Conservation (phyloP, 2,113 vertebrate species). For the Macrotus californicus region DNA sequence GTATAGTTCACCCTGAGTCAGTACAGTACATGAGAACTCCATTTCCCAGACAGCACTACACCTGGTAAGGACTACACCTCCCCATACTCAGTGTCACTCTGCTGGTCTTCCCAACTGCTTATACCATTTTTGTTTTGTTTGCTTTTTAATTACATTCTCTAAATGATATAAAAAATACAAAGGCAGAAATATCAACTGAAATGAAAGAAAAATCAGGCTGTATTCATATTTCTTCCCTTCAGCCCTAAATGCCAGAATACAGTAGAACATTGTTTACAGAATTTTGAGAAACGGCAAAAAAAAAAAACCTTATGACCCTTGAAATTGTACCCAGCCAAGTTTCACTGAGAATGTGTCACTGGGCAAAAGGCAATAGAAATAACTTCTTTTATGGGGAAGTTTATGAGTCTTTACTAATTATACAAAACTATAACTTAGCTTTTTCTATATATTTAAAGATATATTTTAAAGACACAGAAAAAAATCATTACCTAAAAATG, state of each 20-base stretch:
- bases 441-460: not conserved
- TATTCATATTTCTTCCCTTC: not conserved
- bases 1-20: not conserved
- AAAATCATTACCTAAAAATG: not conserved
- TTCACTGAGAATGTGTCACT: slow-evolving; percentile 18
- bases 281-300: not conserved
- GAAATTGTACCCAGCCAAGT: not conserved
- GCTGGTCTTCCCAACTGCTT: not conserved
- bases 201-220: not conserved
- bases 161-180: not conserved
- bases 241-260: not conserved
- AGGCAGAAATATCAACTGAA: not conserved
- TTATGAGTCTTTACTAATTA: slow-evolving; percentile 36
- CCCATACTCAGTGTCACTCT: not conserved
- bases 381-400: not conserved
- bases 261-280: not conserved
- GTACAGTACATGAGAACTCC: not conserved
- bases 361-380: slow-evolving; percentile 25
- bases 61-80: not conserved
- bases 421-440: slow-evolving; percentile 24
- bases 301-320: not conserved
- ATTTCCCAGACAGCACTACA: not conserved
- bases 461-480: not conserved
- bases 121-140: not conserved
- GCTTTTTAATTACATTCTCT: not conserved